phyloP scores from a whole-genome alignment of 1,140 invertebrate species.

The Brachionus rotundiformis region DNA sequence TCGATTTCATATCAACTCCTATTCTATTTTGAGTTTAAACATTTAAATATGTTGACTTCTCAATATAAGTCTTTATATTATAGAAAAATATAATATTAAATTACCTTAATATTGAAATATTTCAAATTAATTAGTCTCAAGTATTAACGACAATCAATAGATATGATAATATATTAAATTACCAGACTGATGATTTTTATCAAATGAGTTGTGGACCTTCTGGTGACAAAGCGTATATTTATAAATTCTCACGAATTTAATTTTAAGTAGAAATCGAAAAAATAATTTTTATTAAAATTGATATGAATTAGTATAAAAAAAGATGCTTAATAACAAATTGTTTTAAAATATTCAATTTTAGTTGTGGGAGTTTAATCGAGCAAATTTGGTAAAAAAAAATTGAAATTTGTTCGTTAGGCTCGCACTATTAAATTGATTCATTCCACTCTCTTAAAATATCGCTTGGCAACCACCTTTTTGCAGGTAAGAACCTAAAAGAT shows the following conservation, averaged over 20 bases:
- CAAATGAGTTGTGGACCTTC: slow-evolving; percentile 37
- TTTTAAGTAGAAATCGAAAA: background rate
- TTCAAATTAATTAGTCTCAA: slow-evolving; percentile 1
- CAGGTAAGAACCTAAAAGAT: background rate
- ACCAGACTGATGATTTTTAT: background rate
- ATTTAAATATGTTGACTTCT: slow-evolving; percentile 42
- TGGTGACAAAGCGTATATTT: slow-evolving; percentile 32
- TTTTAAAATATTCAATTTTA: slow-evolving; percentile 23
- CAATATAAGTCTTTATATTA: background rate
- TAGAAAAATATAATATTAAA: slow-evolving; percentile 6
- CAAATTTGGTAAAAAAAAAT: slow-evolving; percentile 32
- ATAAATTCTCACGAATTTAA: slow-evolving; percentile 42
- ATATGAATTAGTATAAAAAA: background rate
- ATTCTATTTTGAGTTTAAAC: slow-evolving; percentile 27
- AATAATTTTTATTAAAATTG: background rate
- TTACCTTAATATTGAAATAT: background rate
- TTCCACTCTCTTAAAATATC: slow-evolving; percentile 39
- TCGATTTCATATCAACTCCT: slow-evolving; percentile 18
- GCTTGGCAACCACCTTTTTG: slow-evolving; percentile 1
- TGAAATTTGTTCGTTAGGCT: slow-evolving; percentile 52
- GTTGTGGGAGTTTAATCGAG: slow-evolving; percentile 37
- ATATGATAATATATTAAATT: slow-evolving; percentile 40
- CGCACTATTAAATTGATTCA: slow-evolving; percentile 46
- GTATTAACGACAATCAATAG: background rate
- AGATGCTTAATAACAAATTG: background rate